Evolutionary conservation across 2,797 vertebrate species (phyloP), one percentile per base, ranked within the genome.

Genomic region (Tadarida brasiliensis): DNA sequence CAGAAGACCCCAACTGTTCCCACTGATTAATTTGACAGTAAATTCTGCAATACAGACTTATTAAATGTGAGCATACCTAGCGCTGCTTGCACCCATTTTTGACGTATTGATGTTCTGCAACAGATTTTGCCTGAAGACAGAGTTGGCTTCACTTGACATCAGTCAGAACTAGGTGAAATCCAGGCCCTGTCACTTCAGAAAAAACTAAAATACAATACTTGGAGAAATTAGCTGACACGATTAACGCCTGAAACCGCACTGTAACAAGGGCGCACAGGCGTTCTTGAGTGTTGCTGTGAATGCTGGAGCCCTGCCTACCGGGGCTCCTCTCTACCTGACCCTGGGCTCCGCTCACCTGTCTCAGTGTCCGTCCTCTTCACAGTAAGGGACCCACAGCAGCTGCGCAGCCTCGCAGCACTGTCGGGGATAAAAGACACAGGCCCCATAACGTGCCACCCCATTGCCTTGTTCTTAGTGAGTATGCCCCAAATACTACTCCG

Each of bases 401-500:
- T 44, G 20, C 26, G 1, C 17, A 49, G 63, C 33, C 77, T 74
- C 2, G 11, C n/a, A 39, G 44, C 20, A 26, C 11, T 14, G 0
- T 0, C 9, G 26, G 24, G 11, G 4, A 65, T 17, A 4, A 44
- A 57, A 33, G 22, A 17, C 20, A 39, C 19, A n/a, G 15, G 57
- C n/a, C 17, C 6, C 1, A 7, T 61, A 26, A 24, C 19, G 1
- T 1, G 9, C 2, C 24, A 22, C 11, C 8, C 54, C 0, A 1
- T 15, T 1, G 44, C 51, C 73, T 73, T 61, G 16, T 20, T 33
- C 30, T 7, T 16, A 24, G 35, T 1, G 44, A 9, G 7, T 30
- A 17, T 7, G 28, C 5, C 0, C 17, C 14, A 39, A 4, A 6
- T n/a, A 22, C 11, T 30, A 15, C 1, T 54, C 17, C 20, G 19